These are phyloP conservation scores for Spongilla lacustris DNA, from an alignment of 37 sponge, comb jelly and placozoan genomes.

Conservation along the genomic window DNA sequence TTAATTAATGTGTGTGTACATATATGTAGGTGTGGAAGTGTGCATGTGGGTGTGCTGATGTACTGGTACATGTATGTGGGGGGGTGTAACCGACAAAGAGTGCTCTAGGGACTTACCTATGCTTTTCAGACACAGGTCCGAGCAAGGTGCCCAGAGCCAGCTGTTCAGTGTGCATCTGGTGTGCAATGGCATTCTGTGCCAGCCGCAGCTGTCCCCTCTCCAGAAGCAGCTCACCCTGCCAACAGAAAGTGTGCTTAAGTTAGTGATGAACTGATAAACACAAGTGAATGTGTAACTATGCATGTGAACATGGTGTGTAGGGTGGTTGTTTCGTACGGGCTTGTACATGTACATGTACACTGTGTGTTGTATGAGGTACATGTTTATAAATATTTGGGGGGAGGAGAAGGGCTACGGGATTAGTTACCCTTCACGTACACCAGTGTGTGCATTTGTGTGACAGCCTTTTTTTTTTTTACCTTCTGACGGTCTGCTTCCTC, in stretches of 20 bases:
- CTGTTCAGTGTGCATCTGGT: conserved; percentile 49
- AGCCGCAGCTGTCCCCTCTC: conserved; percentile 50
- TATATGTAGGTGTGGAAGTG: background rate
- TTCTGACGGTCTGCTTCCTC: conserved; percentile 23
- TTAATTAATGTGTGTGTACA: too few species aligned
- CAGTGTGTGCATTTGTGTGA: too few species aligned
- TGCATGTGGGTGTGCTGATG: background rate
- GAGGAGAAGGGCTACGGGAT: too few species aligned
- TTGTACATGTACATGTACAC: background rate
- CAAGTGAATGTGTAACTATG: background rate
- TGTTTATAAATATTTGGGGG: too few species aligned
- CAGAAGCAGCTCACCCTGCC: conserved; percentile 36
- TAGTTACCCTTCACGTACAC: too few species aligned
- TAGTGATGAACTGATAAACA: too few species aligned
- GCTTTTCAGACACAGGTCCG: conserved; percentile 59
- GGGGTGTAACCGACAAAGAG: too few species aligned
- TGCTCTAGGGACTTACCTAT: conserved; percentile 59
- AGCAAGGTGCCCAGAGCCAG: conserved; percentile 49
- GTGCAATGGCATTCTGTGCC: conserved; percentile 28
- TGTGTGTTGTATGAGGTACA: too few species aligned
- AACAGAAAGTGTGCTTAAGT: background rate
- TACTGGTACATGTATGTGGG: background rate
- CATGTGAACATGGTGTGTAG: background rate
- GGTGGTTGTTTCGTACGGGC: too few species aligned
- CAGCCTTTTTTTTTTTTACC: conserved; percentile 5